phyloP scores from a whole-genome alignment of 2,113 vertebrate species.

The Pyxicephalus adspersus region DNA sequence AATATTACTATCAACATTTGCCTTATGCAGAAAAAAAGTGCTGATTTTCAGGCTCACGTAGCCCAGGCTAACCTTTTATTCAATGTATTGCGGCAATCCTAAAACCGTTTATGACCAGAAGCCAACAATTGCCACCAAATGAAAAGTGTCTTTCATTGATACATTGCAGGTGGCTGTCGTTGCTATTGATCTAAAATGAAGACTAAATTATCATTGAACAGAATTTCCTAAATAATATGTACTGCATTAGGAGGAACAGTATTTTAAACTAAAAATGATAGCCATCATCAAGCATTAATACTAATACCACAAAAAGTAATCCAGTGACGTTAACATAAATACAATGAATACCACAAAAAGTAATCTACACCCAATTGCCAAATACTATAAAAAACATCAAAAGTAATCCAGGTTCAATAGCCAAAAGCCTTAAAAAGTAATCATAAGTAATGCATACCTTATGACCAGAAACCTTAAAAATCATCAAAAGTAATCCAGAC shows the following conservation, averaged over 20 bases:
- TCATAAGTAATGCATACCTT: constrained; percentile 44
- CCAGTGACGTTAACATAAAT: constrained; percentile 39
- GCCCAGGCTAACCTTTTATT: no score
- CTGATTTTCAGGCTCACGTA: no score
- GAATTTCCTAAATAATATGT: not conserved
- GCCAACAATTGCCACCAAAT: no score
- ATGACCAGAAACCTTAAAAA: constrained; percentile 36
- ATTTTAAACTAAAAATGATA: not conserved
- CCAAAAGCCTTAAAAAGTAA: constrained; percentile 49
- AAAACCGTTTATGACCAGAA: no score
- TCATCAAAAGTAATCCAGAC: constrained; percentile 45
- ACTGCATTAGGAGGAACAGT: not conserved
- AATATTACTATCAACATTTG: no score
- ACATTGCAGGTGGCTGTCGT: not conserved
- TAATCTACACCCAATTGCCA: constrained; percentile 46
- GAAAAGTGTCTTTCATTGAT: no score
- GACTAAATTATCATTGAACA: not conserved
- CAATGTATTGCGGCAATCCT: no score
- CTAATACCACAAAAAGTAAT: constrained; percentile 41
- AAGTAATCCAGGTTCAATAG: constrained; percentile 47
- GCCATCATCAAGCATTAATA: constrained; percentile 33
- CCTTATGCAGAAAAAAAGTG: no score
- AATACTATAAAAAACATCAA: constrained; percentile 44
- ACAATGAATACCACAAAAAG: constrained; percentile 44
- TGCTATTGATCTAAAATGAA: not conserved